phyloP scores from a whole-genome alignment of 2,113 vertebrate species.

The Heloderma charlesbogerti region DNA sequence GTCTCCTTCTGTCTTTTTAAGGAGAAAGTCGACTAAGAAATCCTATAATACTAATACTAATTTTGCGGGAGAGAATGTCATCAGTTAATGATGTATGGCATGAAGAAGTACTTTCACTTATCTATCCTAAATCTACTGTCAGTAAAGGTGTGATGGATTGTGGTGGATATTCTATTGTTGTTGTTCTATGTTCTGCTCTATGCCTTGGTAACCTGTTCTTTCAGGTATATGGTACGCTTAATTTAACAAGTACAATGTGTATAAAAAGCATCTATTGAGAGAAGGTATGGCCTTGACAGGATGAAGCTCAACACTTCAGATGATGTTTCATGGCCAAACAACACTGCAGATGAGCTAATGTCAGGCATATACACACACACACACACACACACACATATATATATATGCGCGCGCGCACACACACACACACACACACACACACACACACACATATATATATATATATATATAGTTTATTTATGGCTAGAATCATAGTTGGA shows the following conservation, averaged over 20 bases:
- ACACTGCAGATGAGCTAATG: background rate
- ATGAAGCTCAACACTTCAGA: background rate
- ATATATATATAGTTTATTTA: too few relatives aligned
- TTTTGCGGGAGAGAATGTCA: background rate
- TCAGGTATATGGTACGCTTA: background rate
- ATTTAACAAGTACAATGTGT: background rate
- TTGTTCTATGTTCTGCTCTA: background rate
- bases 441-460: too few relatives aligned
- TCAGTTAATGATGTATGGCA: background rate
- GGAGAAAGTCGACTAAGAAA: too few relatives aligned
- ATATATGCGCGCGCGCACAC: too few relatives aligned
- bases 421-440: too few relatives aligned
- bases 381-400: too few relatives aligned
- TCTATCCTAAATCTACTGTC: background rate
- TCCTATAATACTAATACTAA: too few relatives aligned
- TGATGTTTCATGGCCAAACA: background rate
- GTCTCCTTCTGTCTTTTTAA: too few relatives aligned
- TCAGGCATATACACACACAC: too few relatives aligned
- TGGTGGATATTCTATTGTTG: too few relatives aligned
- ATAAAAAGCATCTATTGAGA: background rate
- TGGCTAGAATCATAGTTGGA: background rate
- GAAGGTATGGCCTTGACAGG: background rate
- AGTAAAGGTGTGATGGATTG: background rate
- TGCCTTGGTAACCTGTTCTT: background rate
- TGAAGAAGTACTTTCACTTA: background rate